phyloP scores from a whole-genome alignment of 2,888 invertebrate genomes.

The Phasia obesa region DNA sequence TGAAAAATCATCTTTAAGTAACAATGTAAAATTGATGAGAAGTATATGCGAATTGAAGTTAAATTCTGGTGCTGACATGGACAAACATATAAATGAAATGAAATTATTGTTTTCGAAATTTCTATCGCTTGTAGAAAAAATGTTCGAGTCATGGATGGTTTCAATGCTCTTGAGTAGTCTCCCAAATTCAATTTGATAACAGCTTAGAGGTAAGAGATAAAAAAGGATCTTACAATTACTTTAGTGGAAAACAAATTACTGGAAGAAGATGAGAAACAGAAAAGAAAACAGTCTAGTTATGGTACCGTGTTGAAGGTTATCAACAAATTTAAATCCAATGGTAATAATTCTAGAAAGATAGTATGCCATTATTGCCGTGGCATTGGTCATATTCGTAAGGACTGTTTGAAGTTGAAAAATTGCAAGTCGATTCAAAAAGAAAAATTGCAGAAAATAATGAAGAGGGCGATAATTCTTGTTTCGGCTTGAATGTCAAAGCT shows the following conservation, averaged over 20 bases:
- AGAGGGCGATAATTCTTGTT: too few species aligned
- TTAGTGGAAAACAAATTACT: constrained; percentile 45
- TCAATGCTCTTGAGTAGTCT: constrained; percentile 53
- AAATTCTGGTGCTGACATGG: constrained; percentile 31
- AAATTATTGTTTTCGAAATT: too few species aligned
- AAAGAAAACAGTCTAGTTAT: constrained; percentile 21
- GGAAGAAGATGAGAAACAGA: constrained; percentile 27
- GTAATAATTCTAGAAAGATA: too few species aligned
- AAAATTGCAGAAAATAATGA: constrained; percentile 40
- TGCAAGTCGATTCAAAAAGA: constrained; percentile 32
- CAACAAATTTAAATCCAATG: constrained; percentile 3
- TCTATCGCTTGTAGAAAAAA: constrained; percentile 25
- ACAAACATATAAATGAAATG: too few species aligned
- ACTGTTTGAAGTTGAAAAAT: constrained; percentile 40
- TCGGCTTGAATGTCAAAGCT: too few species aligned
- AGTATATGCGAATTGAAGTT: constrained; percentile 29
- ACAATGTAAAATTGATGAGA: too few species aligned
- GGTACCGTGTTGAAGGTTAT: constrained; percentile 27
- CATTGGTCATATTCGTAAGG: constrained; percentile 44
- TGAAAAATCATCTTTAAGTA: constrained; percentile 47
- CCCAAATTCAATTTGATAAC: constrained; percentile 39
- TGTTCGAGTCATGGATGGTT: constrained; percentile 47
- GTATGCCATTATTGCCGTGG: constrained; percentile 47
- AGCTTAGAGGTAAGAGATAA: constrained; percentile 55
- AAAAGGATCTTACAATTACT: constrained; percentile 27